These are phyloP conservation scores for Propithecus coquereli DNA, from an alignment of 2,113 vertebrate genomes.

Conservation along the genomic window DNA sequence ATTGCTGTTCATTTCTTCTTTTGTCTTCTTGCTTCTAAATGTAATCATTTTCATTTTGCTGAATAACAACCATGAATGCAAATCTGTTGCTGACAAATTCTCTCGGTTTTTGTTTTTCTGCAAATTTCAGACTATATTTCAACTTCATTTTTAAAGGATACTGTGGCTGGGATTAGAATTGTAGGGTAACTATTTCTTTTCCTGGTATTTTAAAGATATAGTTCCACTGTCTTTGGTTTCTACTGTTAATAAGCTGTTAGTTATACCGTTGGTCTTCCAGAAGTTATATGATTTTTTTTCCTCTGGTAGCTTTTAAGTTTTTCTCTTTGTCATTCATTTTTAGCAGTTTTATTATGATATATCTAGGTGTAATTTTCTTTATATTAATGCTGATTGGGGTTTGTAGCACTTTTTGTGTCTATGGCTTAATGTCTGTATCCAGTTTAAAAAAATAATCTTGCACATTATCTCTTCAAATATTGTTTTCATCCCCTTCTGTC, in stretches of 20 bases:
- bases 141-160: background rate
- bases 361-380: background rate
- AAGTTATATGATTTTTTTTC: background rate
- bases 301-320: background rate
- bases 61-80: background rate
- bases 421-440: background rate
- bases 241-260: background rate
- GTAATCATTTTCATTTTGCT: background rate
- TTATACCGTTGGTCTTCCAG: background rate
- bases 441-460: background rate
- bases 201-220: background rate
- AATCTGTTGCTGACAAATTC: background rate
- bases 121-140: background rate
- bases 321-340: background rate
- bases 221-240: background rate
- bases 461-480: background rate
- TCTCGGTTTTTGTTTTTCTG: background rate
- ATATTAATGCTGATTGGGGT: background rate
- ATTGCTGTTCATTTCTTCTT: background rate
- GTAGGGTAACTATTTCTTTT: background rate
- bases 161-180: background rate
- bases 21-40: background rate
- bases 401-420: background rate
- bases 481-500: background rate
- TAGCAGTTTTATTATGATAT: background rate